These are phyloP conservation scores for Hemicordylus capensis DNA, from an alignment of 2,113 vertebrate species.

Conservation along the genomic window DNA sequence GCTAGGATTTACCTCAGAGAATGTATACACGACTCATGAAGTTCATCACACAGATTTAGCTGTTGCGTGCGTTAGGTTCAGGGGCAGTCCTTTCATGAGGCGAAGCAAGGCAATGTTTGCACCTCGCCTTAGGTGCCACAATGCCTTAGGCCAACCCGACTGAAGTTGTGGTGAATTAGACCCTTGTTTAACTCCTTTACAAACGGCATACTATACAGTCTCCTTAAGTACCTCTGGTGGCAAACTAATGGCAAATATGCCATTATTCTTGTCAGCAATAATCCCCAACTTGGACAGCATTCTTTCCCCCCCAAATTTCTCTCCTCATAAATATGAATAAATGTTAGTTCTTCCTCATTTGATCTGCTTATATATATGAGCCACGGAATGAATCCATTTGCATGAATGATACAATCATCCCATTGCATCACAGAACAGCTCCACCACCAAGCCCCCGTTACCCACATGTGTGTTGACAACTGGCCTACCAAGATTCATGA, in stretches of 20 bases:
- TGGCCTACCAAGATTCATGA: constrained; percentile 9
- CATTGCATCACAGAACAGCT: constrained; percentile 11
- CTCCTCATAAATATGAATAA: background rate
- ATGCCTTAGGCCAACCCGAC: no score
- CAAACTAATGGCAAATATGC: background rate
- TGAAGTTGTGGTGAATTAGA: background rate
- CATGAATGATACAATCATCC: background rate
- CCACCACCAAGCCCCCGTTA: background rate
- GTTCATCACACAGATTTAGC: background rate
- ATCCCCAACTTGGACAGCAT: background rate
- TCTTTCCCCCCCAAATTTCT: background rate
- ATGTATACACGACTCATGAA: background rate
- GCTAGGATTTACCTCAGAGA: background rate
- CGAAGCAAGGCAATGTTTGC: no score
- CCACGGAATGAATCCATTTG: no score
- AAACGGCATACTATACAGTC: background rate
- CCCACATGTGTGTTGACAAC: background rate
- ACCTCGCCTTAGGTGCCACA: no score
- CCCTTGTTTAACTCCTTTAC: background rate
- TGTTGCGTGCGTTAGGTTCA: background rate
- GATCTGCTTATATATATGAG: background rate
- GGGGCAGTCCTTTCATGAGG: background rate
- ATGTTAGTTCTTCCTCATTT: background rate
- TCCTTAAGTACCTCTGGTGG: background rate
- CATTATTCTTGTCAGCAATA: background rate